These are phyloP conservation scores for Procambarus clarkii DNA, from an alignment of 1,140 invertebrate genomes.

Conservation along the genomic window DNA sequence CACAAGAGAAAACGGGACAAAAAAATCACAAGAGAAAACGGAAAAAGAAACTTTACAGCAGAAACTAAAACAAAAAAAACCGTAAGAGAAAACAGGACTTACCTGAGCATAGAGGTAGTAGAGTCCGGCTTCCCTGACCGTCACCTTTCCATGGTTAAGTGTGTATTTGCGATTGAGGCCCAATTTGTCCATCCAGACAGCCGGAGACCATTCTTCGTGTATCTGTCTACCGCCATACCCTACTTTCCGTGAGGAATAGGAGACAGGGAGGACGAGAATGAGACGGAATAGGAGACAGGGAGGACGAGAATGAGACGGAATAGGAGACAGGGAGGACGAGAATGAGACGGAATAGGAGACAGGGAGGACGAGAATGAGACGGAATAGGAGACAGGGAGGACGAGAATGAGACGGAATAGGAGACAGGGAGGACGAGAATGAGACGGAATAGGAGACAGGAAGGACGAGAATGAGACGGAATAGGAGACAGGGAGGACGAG, in stretches of 20 bases:
- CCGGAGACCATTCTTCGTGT: constrained; percentile 29
- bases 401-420: not conserved
- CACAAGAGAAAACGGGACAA: too few species aligned
- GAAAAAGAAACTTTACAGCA: too few species aligned
- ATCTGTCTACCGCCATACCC: not conserved
- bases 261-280: not conserved
- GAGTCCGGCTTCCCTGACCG: constrained; percentile 38
- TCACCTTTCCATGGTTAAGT: constrained; percentile 11
- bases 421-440: not conserved
- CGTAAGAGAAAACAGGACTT: not conserved
- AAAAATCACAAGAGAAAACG: too few species aligned
- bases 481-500: not conserved
- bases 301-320: not conserved
- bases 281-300: not conserved
- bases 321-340: not conserved
- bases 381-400: not conserved
- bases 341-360: not conserved
- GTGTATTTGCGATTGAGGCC: constrained; percentile 45
- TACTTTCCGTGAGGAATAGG: not conserved
- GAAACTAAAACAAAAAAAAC: too few species aligned
- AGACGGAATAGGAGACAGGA: not conserved
- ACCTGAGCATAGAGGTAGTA: constrained; percentile 63
- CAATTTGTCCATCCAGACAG: constrained; percentile 52
- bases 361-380: not conserved
- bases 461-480: not conserved